Evolutionary conservation across 2,888 invertebrate genomes (phyloP).

Genomic region (Drosophila planitibia): DNA sequence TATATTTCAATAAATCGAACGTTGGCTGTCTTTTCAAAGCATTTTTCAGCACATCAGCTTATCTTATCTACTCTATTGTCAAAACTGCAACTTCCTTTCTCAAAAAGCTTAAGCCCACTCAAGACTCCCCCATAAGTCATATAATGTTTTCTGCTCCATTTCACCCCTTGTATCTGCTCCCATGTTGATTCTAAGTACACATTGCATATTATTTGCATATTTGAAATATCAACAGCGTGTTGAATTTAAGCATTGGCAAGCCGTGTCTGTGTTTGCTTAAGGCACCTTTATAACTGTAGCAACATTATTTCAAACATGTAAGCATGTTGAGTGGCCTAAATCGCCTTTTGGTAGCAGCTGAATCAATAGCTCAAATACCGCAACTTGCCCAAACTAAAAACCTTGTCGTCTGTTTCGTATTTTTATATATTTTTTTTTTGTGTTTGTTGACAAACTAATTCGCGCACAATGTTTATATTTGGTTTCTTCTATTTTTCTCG

Average conservation of each 20-base stretch:
- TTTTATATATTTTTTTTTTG: neutral
- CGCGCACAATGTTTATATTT: conserved; percentile 29
- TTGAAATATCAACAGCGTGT: conserved; percentile 50
- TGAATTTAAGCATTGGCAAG: conserved; percentile 52
- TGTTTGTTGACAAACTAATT: conserved; percentile 69
- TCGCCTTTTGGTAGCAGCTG: conserved; percentile 48
- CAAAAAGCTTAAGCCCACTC: neutral
- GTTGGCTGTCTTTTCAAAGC: neutral
- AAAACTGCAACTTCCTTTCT: neutral
- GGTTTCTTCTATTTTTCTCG: conserved; percentile 33
- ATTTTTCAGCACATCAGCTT: neutral
- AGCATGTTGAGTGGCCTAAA: conserved; percentile 38
- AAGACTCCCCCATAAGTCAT: neutral
- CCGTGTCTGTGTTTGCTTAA: conserved; percentile 28
- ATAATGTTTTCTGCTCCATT: neutral
- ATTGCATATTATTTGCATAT: conserved; percentile 52
- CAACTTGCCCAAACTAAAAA: conserved; percentile 46
- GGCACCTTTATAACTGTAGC: conserved; percentile 9
- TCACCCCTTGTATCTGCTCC: too few relatives aligned
- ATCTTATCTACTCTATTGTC: conserved; percentile 15
- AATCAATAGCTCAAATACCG: conserved; percentile 55
- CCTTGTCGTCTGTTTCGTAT: conserved; percentile 47
- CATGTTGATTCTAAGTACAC: conserved; percentile 14
- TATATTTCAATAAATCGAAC: neutral
- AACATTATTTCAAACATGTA: too few relatives aligned